These are phyloP conservation scores for Porites lutea DNA, from an alignment of 64 coral and sea anemone genomes.

Conservation along the genomic window DNA sequence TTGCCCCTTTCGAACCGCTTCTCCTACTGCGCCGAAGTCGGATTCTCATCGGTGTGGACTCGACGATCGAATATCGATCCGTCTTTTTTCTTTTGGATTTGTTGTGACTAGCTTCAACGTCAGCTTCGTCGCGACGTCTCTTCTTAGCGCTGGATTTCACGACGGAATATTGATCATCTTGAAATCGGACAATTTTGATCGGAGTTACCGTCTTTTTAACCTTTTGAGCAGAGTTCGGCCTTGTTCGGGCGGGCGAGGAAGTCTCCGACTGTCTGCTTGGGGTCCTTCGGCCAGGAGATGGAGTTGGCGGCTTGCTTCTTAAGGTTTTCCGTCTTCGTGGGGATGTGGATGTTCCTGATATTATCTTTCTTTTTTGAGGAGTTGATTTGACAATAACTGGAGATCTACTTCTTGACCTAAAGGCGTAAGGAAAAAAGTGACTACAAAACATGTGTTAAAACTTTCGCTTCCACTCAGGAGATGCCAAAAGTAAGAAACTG, in stretches of 20 bases:
- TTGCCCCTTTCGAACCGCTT: background rate
- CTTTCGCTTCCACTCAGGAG: background rate
- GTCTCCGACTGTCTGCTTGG: background rate
- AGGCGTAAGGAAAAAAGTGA: background rate
- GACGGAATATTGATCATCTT: conserved; percentile 22
- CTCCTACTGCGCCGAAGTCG: conserved; percentile 33
- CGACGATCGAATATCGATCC: conserved; percentile 40
- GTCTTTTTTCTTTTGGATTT: conserved; percentile 33
- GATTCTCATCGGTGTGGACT: conserved; percentile 39
- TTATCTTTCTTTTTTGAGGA: background rate
- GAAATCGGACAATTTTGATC: conserved; percentile 37
- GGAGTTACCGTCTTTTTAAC: conserved; percentile 13
- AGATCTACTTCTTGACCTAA: conserved; percentile 38
- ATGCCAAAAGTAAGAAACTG: too few species aligned
- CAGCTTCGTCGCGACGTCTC: background rate
- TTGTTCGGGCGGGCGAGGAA: background rate
- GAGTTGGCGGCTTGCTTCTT: background rate
- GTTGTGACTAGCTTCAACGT: background rate
- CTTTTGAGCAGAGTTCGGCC: background rate
- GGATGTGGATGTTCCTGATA: background rate
- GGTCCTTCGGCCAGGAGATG: background rate
- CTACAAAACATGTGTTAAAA: background rate
- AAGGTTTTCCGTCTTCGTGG: background rate
- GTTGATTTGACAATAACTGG: background rate
- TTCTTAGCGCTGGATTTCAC: conserved; percentile 21